Percentiles rank a stretch among this genome's conserved stretches.
Evolutionary conservation across 2,113 vertebrate genomes (phyloP).

Genomic region (Tringa solitaria): DNA sequence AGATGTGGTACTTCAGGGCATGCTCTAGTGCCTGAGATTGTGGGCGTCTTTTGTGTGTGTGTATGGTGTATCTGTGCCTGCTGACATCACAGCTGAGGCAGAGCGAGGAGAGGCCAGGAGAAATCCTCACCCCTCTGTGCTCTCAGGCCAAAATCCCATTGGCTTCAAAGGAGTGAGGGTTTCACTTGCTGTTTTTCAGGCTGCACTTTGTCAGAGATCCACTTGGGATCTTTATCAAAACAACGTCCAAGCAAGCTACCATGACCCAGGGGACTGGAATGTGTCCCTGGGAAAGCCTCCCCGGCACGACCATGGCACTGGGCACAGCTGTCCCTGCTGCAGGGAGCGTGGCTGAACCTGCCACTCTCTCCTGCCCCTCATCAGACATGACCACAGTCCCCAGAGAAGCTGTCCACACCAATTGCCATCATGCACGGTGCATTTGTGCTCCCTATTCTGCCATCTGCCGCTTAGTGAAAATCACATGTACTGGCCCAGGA

Average conservation of each 20-base stretch:
- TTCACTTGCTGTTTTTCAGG: background rate
- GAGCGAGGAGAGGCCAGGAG: background rate
- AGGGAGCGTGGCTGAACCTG: fast-evolving
- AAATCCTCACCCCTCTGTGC: background rate
- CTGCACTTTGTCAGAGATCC: background rate
- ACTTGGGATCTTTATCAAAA: background rate
- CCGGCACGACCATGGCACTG: fast-evolving
- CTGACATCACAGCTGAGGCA: background rate
- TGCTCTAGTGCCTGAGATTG: no score
- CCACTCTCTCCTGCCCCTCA: background rate
- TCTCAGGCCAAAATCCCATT: background rate
- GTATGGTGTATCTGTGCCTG: background rate
- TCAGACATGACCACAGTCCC: background rate
- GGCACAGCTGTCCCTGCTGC: background rate
- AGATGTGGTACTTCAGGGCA: no score
- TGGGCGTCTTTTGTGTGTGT: no score
- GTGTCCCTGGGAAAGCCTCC: conserved; percentile 27
- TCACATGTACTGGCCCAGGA: background rate
- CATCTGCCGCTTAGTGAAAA: background rate
- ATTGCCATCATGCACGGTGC: fast-evolving
- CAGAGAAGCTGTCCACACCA: background rate
- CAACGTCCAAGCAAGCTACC: background rate
- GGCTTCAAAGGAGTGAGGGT: background rate
- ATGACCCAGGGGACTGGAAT: conserved; percentile 8
- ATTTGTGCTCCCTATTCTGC: background rate